Evolutionary conservation across 2,888 invertebrate species (phyloP), one percentile per base, ranked within the genome.

Genomic region (Ophion obscuratus): DNA sequence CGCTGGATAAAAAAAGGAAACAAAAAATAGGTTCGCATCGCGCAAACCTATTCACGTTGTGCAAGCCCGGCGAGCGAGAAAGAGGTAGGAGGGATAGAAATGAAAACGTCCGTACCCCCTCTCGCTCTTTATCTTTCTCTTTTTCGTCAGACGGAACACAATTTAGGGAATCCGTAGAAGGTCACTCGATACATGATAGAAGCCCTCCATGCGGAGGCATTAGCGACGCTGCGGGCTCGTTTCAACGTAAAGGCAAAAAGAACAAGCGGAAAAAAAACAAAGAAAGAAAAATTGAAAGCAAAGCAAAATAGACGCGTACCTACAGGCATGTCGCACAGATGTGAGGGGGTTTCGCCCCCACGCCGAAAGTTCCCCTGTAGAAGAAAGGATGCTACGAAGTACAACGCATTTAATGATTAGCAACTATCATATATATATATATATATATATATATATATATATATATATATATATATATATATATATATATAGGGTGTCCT

Each of bases 141-240:
- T 66, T 77, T 71, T 67, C 31, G 36, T 77, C 53, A 71, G 75
- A 89, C 89, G 88, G 89, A 91, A 91, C 88, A 90, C 90, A 89
- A 91, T 92, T 92, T 90, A 87, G 87, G 87, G 92, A 92, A 91
- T 89, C 92, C 92, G 89, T 92, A 92, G 87, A 91, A 91, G 81
- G 87, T 85, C 90, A 87, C 87, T 87, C 89, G 89, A 91, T 91
- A 90, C 89, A 85, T 89, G 91, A 92, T 92, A 91, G 92, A 92
- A 92, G 89, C 90, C 92, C 88, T 88, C 83, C 89, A 87, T 71
- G 74, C 76, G 36, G 11, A 31, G 84, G 89, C 84, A 90, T 92
- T 91, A 91, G 87, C 86, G 74, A 87, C 87, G 82, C 81, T 76
- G 82, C 68, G 73, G 70, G 78, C 78, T 77, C 62, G 62, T 85